These are phyloP conservation scores for Heterodera filipjevi DNA, from an alignment of 2,888 invertebrate genomes.

Conservation along the genomic window DNA sequence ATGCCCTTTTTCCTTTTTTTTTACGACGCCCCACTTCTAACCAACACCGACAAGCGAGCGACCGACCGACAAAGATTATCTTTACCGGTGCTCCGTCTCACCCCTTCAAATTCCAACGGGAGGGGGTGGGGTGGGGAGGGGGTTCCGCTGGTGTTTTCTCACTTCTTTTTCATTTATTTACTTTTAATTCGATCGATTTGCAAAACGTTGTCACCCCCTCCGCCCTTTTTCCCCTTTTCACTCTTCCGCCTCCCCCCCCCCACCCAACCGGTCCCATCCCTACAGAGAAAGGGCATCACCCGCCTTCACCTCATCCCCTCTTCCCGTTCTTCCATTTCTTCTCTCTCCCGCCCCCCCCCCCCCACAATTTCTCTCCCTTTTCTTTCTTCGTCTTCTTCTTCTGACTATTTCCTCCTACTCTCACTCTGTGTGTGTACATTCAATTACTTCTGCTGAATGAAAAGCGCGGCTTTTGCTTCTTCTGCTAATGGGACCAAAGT, in stretches of 20 bases:
- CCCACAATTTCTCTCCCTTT: neutral
- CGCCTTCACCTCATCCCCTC: neutral
- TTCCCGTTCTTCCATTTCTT: too few relatives aligned
- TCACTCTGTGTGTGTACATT: neutral
- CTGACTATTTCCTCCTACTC: neutral
- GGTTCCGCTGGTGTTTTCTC: neutral
- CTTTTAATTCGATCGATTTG: slow-evolving; percentile 1
- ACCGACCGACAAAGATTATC: too few relatives aligned
- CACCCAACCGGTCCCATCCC: neutral
- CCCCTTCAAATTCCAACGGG: neutral
- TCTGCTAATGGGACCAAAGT: neutral
- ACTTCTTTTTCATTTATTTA: neutral
- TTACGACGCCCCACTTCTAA: neutral
- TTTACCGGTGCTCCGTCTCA: neutral
- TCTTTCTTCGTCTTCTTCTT: neutral
- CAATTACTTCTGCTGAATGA: slow-evolving; percentile 1
- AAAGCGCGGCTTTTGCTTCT: neutral
- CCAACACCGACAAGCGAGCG: neutral
- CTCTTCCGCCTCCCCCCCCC: neutral
- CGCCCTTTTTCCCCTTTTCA: neutral
- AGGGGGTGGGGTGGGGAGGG: too few relatives aligned
- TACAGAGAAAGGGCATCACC: neutral
- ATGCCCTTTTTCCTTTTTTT: neutral
- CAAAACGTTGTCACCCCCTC: neutral
- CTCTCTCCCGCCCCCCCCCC: neutral